These are phyloP conservation scores for Salarias fasciatus DNA, from an alignment of 2,797 vertebrate species.

Conservation along the genomic window DNA sequence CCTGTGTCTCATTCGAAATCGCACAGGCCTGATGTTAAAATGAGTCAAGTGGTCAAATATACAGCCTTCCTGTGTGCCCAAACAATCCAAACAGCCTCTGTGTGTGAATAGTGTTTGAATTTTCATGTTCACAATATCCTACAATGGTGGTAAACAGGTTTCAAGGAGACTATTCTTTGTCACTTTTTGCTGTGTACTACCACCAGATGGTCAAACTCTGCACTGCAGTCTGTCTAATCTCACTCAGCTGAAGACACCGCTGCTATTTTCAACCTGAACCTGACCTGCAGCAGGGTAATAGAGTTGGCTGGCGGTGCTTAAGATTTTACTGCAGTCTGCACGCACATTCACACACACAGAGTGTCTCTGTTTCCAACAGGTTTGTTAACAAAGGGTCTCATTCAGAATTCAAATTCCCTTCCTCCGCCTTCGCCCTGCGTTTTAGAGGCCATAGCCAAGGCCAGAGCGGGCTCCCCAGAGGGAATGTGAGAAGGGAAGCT, in stretches of 20 bases:
- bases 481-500: conserved; percentile 60
- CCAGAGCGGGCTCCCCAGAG: conserved; percentile 40
- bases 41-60: neutral
- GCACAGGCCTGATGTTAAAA: neutral
- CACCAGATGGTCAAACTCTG: conserved; percentile 38
- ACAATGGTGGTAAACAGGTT: neutral
- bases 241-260: no score
- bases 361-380: conserved; percentile 20
- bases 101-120: neutral
- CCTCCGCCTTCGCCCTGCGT: conserved; percentile 16
- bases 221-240: neutral
- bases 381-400: conserved; percentile 54
- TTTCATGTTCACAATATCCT: conserved; percentile 10
- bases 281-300: neutral
- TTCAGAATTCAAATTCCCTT: conserved; percentile 49
- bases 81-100: conserved; percentile 3
- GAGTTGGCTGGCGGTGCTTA: neutral
- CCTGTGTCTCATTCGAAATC: conserved; percentile 4
- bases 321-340: conserved; percentile 5
- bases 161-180: neutral
- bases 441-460: conserved; percentile 23
- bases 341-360: conserved; percentile 12
- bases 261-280: neutral
- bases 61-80: conserved; percentile 3
- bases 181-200: conserved; percentile 16